Conservation (phyloP, 2,797 vertebrate species). For the Naso thynnoides region DNA sequence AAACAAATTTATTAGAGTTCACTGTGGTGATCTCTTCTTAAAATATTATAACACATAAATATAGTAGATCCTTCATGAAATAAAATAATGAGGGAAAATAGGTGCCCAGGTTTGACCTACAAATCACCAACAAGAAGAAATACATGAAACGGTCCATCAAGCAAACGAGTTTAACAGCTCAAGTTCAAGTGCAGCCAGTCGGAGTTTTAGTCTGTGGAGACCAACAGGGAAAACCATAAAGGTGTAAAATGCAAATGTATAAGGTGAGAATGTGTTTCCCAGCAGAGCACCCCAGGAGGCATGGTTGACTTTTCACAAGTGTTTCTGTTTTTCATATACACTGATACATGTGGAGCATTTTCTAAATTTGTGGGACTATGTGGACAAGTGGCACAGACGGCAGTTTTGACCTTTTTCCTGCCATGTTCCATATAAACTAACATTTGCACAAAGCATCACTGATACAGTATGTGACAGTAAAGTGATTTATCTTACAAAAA, state of each 20-base stretch:
- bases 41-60: background rate
- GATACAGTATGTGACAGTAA: background rate
- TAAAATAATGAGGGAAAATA: background rate
- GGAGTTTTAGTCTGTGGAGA: slow-evolving; percentile 10
- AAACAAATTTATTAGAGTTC: background rate
- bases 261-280: slow-evolving; percentile 36
- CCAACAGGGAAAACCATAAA: slow-evolving; percentile 18
- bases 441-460: background rate
- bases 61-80: background rate
- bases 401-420: background rate
- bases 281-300: slow-evolving; percentile 12
- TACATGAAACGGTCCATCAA: slow-evolving; percentile 22
- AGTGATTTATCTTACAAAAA: background rate
- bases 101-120: background rate
- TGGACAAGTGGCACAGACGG: background rate
- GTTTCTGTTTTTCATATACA: slow-evolving; percentile 14
- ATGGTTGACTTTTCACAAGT: slow-evolving; percentile 23
- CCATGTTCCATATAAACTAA: background rate
- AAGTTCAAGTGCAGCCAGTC: slow-evolving; percentile 38
- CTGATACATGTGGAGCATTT: background rate
- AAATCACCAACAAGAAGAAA: background rate
- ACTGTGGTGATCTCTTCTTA: background rate
- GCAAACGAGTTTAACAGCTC: slow-evolving; percentile 34
- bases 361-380: background rate
- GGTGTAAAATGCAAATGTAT: slow-evolving; percentile 47